These are phyloP conservation scores for Adrianichthys oophorus DNA, from an alignment of 2,797 vertebrate genomes.

Conservation along the genomic window DNA sequence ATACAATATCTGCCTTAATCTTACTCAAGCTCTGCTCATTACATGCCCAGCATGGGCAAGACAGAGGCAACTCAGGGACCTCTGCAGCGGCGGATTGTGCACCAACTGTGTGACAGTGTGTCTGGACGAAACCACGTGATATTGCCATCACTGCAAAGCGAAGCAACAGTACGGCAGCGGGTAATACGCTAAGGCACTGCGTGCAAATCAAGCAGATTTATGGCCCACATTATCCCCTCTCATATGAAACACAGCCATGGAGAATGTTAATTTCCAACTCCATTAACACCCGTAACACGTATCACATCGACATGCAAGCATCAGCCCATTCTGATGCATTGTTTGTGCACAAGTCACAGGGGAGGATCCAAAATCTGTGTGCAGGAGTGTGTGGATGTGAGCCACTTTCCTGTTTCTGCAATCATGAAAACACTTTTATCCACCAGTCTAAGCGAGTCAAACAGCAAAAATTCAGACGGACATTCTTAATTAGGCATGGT, in stretches of 20 bases:
- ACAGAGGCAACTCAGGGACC: slow-evolving; percentile 49
- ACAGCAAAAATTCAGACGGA: slow-evolving; percentile 41
- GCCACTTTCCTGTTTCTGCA: slow-evolving; percentile 18
- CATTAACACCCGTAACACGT: slow-evolving; percentile 65
- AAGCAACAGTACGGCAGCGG: slow-evolving; percentile 49
- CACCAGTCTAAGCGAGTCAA: slow-evolving; percentile 54
- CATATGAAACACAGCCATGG: slow-evolving; percentile 48
- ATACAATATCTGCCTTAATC: slow-evolving; percentile 71
- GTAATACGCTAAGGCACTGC: slow-evolving; percentile 52
- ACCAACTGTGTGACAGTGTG: slow-evolving; percentile 36
- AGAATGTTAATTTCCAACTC: slow-evolving; percentile 65
- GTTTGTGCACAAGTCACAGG: slow-evolving; percentile 19
- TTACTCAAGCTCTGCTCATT: slow-evolving; percentile 69
- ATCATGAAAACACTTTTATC: slow-evolving; percentile 24
- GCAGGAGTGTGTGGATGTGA: slow-evolving; percentile 12
- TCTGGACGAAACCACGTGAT: slow-evolving; percentile 38
- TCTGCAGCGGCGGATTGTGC: slow-evolving; percentile 43
- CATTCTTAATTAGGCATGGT: slow-evolving; percentile 56
- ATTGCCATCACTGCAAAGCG: slow-evolving; percentile 42
- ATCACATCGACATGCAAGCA: slow-evolving; percentile 32
- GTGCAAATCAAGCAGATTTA: slow-evolving; percentile 60
- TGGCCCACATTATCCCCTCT: slow-evolving; percentile 43
- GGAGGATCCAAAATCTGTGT: slow-evolving; percentile 4
- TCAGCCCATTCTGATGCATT: slow-evolving; percentile 10
- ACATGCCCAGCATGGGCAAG: slow-evolving; percentile 69